Conservation (phyloP, 1,140 invertebrate species). For the Ceratosolen solmsi region DNA sequence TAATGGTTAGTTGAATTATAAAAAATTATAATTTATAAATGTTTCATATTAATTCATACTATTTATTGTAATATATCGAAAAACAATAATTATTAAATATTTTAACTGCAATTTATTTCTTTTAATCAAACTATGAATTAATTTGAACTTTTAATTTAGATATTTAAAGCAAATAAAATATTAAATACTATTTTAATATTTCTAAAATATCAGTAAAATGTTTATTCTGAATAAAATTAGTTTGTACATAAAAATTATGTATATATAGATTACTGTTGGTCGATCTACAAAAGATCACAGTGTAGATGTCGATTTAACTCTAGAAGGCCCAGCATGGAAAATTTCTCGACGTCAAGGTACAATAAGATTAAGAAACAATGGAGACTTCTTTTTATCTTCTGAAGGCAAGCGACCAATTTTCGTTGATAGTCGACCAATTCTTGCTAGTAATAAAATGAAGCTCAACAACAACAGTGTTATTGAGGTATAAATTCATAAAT, state of each 20-base stretch:
- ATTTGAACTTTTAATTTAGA: too few species aligned
- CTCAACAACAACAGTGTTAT: slow-evolving; percentile 95
- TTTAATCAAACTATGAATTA: too few species aligned
- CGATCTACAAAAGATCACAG: slow-evolving; percentile 89
- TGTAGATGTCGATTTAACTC: slow-evolving; percentile 94
- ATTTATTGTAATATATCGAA: too few species aligned
- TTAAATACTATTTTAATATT: too few species aligned
- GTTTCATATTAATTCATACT: too few species aligned
- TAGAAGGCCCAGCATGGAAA: slow-evolving; percentile 92
- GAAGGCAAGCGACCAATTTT: slow-evolving; percentile 96
- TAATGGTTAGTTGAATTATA: too few species aligned
- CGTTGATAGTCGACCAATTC: slow-evolving; percentile 92
- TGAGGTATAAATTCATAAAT: slow-evolving; percentile 78
- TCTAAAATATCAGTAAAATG: neutral
- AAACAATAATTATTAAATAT: too few species aligned
- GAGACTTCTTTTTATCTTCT: slow-evolving; percentile 95
- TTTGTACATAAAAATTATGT: slow-evolving; percentile 19
- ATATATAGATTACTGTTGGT: slow-evolving; percentile 88
- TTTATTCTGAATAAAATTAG: neutral
- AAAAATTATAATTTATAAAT: too few species aligned
- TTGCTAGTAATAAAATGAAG: slow-evolving; percentile 89
- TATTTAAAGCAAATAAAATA: too few species aligned
- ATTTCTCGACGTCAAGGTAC: slow-evolving; percentile 90
- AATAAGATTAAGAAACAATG: slow-evolving; percentile 91
- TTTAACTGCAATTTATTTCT: too few species aligned